Evolutionary conservation across 2,113 vertebrate genomes (phyloP).

Genomic region (Mirounga angustirostris): DNA sequence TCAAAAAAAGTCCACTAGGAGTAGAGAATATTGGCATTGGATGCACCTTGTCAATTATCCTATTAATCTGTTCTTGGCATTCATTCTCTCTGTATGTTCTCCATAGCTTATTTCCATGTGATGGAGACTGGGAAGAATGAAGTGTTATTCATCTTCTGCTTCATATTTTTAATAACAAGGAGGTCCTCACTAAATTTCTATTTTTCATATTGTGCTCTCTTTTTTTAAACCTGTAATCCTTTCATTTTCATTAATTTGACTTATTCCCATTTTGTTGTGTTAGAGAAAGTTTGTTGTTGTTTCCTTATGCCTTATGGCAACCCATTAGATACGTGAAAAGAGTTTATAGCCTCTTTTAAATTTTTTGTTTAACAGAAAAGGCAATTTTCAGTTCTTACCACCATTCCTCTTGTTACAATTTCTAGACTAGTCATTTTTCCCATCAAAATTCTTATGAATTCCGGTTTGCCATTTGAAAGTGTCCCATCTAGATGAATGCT

Average conservation of each 20-base stretch:
- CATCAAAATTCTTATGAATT: constrained; percentile 10
- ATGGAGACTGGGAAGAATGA: background rate
- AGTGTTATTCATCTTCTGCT: background rate
- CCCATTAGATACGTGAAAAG: background rate
- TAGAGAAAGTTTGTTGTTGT: background rate
- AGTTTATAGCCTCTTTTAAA: background rate
- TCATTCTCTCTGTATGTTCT: background rate
- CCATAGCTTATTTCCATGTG: background rate
- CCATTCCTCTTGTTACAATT: background rate
- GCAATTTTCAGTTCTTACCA: background rate
- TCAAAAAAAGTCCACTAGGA: background rate
- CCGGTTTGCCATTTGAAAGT: background rate
- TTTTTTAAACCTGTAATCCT: background rate
- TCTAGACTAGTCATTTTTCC: background rate
- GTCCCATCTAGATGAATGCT: background rate
- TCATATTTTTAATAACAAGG: background rate
- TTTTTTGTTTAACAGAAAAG: background rate
- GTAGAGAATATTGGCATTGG: background rate
- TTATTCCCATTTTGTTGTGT: background rate
- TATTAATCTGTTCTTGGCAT: background rate
- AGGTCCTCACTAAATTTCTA: background rate
- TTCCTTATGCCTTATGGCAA: background rate
- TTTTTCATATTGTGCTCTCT: background rate
- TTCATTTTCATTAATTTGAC: background rate
- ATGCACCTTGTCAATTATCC: background rate